Evolutionary conservation across 2,797 vertebrate genomes (phyloP).

Genomic region (Glyptemys insculpta): DNA sequence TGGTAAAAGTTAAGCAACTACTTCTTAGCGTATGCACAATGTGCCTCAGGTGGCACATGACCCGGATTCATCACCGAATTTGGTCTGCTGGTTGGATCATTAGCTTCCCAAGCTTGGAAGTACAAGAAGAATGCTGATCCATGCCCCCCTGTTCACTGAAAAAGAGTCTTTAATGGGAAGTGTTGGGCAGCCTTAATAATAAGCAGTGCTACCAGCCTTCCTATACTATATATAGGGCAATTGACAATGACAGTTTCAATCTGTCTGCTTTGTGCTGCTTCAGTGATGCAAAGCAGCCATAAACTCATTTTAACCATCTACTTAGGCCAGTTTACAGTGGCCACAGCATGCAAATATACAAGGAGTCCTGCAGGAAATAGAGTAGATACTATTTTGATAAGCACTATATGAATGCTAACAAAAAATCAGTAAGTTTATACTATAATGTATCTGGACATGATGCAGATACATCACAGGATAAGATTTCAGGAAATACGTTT

Average conservation of each 20-base stretch:
- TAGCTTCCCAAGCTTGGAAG: no score
- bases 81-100: no score
- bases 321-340: fast-evolving
- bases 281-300: fast-evolving
- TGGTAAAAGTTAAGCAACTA: no score
- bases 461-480: neutral
- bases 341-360: neutral
- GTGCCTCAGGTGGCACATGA: no score
- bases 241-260: neutral
- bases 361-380: neutral
- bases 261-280: neutral
- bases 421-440: neutral
- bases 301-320: neutral
- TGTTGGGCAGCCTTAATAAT: neutral
- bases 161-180: neutral
- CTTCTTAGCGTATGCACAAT: no score
- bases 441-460: neutral
- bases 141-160: neutral
- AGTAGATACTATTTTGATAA: neutral
- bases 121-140: no score
- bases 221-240: fast-evolving
- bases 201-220: fast-evolving
- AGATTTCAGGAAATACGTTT: slow-evolving; percentile 23
- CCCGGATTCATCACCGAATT: no score
- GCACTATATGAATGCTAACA: neutral